Conservation (phyloP, 1,140 invertebrate genomes). For the Marisa cornuarietis region DNA sequence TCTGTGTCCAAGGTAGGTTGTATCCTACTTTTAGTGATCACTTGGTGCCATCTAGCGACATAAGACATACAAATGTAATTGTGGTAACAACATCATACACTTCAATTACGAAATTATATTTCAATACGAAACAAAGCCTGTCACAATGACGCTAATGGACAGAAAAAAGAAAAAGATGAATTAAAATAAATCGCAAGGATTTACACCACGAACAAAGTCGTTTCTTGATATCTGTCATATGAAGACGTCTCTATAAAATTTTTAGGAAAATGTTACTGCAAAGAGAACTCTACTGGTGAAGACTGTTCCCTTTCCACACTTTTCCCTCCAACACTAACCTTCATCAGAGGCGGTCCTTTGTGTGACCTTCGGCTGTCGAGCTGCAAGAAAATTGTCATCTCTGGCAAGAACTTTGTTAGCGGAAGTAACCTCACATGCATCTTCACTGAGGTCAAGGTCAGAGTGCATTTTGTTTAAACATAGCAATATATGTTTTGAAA, state of each 20-base stretch:
- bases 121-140: too few species aligned
- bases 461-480: background rate
- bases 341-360: slow-evolving; percentile 16
- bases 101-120: too few species aligned
- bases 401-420: slow-evolving; percentile 42
- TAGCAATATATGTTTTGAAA: background rate
- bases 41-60: too few species aligned
- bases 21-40: background rate
- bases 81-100: too few species aligned
- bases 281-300: slow-evolving; percentile 36
- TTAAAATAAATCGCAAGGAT: too few species aligned
- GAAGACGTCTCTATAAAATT: too few species aligned
- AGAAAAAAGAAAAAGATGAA: too few species aligned
- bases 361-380: slow-evolving; percentile 33
- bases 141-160: too few species aligned
- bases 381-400: slow-evolving; percentile 33
- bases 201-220: too few species aligned
- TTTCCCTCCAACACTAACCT: slow-evolving; percentile 32
- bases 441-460: slow-evolving; percentile 35
- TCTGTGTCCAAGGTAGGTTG: slow-evolving; percentile 37
- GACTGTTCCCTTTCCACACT: slow-evolving; percentile 36
- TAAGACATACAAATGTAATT: too few species aligned
- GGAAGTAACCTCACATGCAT: slow-evolving; percentile 35
- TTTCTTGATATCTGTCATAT: too few species aligned
- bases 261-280: slow-evolving; percentile 42